Conservation (phyloP, 1,140 invertebrate species). For the Antheraea mylitta region DNA sequence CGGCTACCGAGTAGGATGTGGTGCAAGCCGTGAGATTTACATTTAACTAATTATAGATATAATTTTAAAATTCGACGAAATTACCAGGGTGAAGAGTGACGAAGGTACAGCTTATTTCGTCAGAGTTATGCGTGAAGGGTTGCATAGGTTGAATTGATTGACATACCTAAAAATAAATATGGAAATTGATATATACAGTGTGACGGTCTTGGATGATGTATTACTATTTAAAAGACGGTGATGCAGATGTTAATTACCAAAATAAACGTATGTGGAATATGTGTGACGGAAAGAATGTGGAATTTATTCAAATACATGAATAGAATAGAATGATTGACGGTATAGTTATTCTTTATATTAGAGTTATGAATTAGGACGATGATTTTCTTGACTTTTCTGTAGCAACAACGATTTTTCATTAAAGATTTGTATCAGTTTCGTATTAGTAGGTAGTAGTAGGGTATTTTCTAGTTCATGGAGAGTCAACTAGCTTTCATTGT, state of each 20-base stretch:
- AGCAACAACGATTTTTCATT: no score
- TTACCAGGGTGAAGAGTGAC: slow-evolving; percentile 45
- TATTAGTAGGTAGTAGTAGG: no score
- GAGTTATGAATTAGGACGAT: no score
- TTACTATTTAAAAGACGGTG: background rate
- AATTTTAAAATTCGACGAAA: slow-evolving; percentile 35
- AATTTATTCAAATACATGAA: background rate
- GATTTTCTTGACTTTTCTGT: no score
- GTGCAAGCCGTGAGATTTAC: slow-evolving; percentile 21
- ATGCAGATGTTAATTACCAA: slow-evolving; percentile 1
- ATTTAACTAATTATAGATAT: slow-evolving; percentile 53
- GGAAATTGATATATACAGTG: slow-evolving; percentile 18
- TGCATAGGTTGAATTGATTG: slow-evolving; percentile 16
- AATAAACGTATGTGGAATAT: background rate
- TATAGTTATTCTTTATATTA: background rate
- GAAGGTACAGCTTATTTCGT: slow-evolving; percentile 17
- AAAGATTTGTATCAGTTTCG: no score
- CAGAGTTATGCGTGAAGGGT: slow-evolving; percentile 15
- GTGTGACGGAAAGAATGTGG: background rate
- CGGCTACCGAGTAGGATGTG: background rate
- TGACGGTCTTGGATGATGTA: slow-evolving; percentile 1
- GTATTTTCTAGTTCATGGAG: no score
- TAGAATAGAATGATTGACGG: background rate
- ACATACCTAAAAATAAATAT: slow-evolving; percentile 19
- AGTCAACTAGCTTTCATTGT: no score